Conservation (phyloP, 2,888 invertebrate genomes). For the Aphodius granarius region DNA sequence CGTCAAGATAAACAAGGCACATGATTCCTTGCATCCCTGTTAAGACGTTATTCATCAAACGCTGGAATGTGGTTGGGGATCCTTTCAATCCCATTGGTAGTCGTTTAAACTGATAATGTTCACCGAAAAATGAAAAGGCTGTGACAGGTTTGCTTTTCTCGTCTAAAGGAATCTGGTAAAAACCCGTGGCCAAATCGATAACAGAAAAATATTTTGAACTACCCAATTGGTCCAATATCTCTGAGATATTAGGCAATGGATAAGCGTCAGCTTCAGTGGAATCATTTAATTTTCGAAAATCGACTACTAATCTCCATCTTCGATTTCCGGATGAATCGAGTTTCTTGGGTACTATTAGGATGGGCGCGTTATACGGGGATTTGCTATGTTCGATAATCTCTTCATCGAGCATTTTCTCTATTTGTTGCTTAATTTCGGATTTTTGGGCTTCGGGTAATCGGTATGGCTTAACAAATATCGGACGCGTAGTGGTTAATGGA, state of each 20-base stretch:
- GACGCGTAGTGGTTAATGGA: too few species aligned
- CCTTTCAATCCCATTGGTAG: conserved; percentile 3
- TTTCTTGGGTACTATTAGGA: too few species aligned
- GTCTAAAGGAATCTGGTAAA: conserved; percentile 39
- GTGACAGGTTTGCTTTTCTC: conserved; percentile 1
- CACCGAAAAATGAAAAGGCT: conserved; percentile 4
- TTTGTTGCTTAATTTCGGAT: conserved; percentile 17
- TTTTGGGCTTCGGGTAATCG: conserved; percentile 18
- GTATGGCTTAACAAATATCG: conserved; percentile 19
- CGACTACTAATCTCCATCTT: conserved; percentile 21
- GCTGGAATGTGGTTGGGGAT: conserved; percentile 6
- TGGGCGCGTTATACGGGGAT: too few species aligned
- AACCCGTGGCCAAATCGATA: conserved; percentile 42
- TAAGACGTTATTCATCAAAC: background rate
- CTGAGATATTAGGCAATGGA: conserved; percentile 33
- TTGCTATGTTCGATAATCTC: conserved; percentile 16
- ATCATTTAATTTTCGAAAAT: conserved; percentile 19
- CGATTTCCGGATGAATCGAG: conserved; percentile 16
- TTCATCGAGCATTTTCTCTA: conserved; percentile 21
- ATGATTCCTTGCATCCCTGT: too few species aligned
- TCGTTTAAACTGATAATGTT: background rate
- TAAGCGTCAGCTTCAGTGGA: conserved; percentile 38
- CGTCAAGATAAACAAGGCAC: too few species aligned
- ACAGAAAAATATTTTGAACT: conserved; percentile 40
- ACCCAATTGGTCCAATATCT: conserved; percentile 28